Percentiles rank a stretch among this genome's conserved stretches.
Conservation (phyloP, 2,888 invertebrate species). For the Petrolisthes cinctipes region DNA sequence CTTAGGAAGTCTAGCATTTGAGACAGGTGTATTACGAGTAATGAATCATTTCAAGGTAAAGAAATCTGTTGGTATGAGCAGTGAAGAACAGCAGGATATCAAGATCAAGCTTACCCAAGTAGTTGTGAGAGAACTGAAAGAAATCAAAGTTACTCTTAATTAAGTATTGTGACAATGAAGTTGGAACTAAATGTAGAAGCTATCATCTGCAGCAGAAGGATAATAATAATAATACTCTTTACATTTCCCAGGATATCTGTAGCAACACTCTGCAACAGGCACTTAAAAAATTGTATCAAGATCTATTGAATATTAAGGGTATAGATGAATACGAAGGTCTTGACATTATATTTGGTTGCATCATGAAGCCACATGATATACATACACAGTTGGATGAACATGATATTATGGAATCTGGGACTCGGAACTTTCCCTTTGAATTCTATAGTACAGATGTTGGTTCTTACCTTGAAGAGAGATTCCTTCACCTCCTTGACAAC, state of each 20-base stretch:
- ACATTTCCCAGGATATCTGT: constrained; percentile 6
- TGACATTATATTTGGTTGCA: not conserved
- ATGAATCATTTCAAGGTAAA: no score
- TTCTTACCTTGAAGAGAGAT: constrained; percentile 16
- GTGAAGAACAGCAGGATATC: no score
- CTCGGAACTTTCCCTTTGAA: not conserved
- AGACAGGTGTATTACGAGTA: no score
- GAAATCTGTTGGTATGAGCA: no score
- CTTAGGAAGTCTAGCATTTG: no score
- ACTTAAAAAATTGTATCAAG: no score
- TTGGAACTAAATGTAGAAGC: not conserved
- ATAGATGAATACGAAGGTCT: not conserved
- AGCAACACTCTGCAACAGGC: not conserved
- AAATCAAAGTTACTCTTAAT: not conserved
- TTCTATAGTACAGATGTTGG: constrained; percentile 20
- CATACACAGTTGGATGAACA: not conserved
- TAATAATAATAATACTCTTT: constrained; percentile 1
- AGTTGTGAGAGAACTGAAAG: no score
- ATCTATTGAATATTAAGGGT: not conserved
- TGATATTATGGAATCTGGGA: constrained; percentile 11
- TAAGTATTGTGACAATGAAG: not conserved
- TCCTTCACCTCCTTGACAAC: constrained; percentile 39
- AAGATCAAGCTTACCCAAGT: no score
- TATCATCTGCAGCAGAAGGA: not conserved
- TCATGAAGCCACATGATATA: constrained; percentile 27